Evolutionary conservation across 2,888 invertebrate genomes (phyloP).

Genomic region (Pseudococcus viburni): DNA sequence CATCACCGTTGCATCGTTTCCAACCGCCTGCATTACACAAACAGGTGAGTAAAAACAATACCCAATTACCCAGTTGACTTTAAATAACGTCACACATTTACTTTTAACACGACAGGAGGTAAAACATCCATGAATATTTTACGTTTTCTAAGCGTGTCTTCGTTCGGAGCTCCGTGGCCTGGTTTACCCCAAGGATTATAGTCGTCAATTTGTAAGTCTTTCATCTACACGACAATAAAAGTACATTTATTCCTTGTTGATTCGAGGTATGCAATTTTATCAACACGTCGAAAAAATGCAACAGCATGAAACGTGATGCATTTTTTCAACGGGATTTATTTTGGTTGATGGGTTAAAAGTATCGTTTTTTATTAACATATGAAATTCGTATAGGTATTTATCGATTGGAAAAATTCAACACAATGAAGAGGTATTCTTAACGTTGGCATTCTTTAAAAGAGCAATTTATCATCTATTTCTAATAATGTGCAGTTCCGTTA

Average conservation of each 20-base stretch:
- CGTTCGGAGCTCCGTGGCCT: constrained; percentile 82
- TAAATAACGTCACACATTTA: not conserved
- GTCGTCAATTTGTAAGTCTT: constrained; percentile 73
- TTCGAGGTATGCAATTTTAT: not conserved
- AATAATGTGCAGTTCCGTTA: constrained; percentile 50
- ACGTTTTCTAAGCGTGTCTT: constrained; percentile 75
- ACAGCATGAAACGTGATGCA: too few species aligned
- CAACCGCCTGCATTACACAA: constrained; percentile 58
- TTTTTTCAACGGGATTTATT: not conserved
- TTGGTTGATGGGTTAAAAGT: not conserved
- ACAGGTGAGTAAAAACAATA: not conserved
- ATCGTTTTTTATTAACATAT: not conserved
- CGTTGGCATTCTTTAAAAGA: constrained; percentile 49
- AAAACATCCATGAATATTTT: constrained; percentile 67
- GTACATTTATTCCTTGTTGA: not conserved
- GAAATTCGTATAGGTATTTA: not conserved
- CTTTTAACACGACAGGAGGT: constrained; percentile 66
- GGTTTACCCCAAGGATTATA: constrained; percentile 87
- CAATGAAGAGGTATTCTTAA: not conserved
- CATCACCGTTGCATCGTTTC: constrained; percentile 70
- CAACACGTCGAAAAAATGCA: not conserved
- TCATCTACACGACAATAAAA: constrained; percentile 53
- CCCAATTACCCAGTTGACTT: too few species aligned
- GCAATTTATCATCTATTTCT: constrained; percentile 52
- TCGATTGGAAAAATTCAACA: constrained; percentile 29